These are phyloP conservation scores for Parapsyche elsis DNA, from an alignment of 1,140 invertebrate species.

Conservation along the genomic window DNA sequence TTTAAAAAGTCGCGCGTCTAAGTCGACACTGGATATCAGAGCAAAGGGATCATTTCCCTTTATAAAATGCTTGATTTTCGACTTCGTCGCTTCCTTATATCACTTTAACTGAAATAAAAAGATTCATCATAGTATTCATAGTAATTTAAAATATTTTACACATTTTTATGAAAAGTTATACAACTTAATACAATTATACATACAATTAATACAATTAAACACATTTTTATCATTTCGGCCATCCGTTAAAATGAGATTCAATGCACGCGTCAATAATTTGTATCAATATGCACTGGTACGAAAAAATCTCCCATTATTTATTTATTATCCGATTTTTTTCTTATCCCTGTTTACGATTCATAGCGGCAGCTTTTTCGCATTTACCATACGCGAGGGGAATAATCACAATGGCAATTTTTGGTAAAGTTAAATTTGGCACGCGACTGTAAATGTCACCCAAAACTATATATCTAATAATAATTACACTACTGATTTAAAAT, in stretches of 20 bases:
- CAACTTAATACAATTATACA: too few species aligned
- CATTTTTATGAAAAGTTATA: too few species aligned
- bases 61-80: neutral
- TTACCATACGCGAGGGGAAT: neutral
- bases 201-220: too few species aligned
- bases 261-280: too few species aligned
- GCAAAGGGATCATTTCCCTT: neutral
- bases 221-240: too few species aligned
- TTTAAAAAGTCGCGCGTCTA: too few species aligned
- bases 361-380: neutral
- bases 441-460: neutral
- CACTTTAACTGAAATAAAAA: neutral
- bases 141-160: too few species aligned
- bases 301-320: neutral
- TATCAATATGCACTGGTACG: too few species aligned
- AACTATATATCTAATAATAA: neutral
- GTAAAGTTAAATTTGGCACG: neutral
- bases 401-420: conserved; percentile 2
- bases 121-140: too few species aligned
- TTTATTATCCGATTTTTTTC: conserved; percentile 6
- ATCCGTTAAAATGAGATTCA: too few species aligned
- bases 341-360: conserved; percentile 29
- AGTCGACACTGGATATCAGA: too few species aligned
- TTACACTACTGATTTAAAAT: too few species aligned
- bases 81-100: neutral